Evolutionary conservation across 1,140 invertebrate species (phyloP), one percentile per base, ranked within the genome.

Genomic region (Aethina tumida): DNA sequence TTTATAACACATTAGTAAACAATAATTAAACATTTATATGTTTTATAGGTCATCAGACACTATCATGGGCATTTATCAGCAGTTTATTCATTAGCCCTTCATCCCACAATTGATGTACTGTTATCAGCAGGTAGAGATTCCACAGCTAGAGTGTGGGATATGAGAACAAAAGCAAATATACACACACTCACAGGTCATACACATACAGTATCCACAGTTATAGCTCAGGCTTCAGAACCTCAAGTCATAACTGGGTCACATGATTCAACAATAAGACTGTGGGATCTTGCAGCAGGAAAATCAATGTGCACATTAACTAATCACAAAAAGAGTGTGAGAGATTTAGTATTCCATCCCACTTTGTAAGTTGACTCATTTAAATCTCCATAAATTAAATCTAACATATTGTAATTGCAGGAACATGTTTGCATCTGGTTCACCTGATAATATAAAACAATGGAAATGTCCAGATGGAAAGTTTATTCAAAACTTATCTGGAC

Each of bases 361-460:
- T 66, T 92, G 64, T 84, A 58, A 70, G 73, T 70, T 47, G 14
- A 30, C 10, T 40, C 5, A 6, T 38, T 25, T n/a, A 13, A n/a
- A 17, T 37, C 14, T 21, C 18, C 15, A 15, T 19, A 9, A 15
- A 16, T 31, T 9, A 7, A 30, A 32, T 9, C 19, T n/a, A 12
- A 15, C 17, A 27, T 28, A 26, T 38, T 8, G 15, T 31, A 12
- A 38, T 25, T 22, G 41, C 50, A 81, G 79, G 39, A 87, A 97
- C 59, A 96, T 93, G 71, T 98, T 99, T 65, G 95, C 90, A 1
- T 97, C 92, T 2, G 96, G 88, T 1, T 97, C 93, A 1, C 91
- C 97, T 0, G 96, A 99, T 60, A 98, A 99, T 59, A 94, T 99
- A 35, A 99, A 99, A 62, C 90, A 99, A 60, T 99, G 96, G 96